phyloP scores from a whole-genome alignment of 2,797 vertebrate genomes.

The Hippoglossus hippoglossus region DNA sequence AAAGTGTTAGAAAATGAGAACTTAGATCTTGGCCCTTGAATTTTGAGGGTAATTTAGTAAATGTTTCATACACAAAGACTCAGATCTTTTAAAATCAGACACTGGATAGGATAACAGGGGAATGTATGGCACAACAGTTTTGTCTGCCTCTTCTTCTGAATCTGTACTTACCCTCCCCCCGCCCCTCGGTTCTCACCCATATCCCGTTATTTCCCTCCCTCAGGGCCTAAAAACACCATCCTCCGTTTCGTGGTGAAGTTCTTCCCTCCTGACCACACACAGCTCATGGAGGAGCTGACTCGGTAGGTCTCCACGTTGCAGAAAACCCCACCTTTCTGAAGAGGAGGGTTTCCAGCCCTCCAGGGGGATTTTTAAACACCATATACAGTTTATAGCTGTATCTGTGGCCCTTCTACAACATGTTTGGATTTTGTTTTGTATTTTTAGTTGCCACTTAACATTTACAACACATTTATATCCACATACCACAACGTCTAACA shows the following conservation, averaged over 20 bases:
- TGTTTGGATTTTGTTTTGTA: slow-evolving; percentile 17
- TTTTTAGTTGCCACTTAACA: slow-evolving; percentile 1
- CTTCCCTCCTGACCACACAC: slow-evolving; percentile 96
- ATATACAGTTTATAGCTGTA: slow-evolving; percentile 21
- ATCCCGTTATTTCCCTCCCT: slow-evolving; percentile 27
- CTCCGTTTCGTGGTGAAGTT: slow-evolving; percentile 98
- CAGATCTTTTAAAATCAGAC: background rate
- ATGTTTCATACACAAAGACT: background rate
- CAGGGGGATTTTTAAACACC: slow-evolving; percentile 4
- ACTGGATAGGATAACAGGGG: background rate
- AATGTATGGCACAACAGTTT: background rate
- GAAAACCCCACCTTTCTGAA: slow-evolving; percentile 31
- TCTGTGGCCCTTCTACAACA: background rate
- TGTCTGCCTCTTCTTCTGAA: background rate
- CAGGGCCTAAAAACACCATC: slow-evolving; percentile 95
- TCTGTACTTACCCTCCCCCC: background rate
- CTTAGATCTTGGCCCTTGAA: too few relatives aligned
- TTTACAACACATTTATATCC: slow-evolving; percentile 24
- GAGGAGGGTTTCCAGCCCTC: slow-evolving; percentile 27
- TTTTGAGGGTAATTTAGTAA: too few relatives aligned
- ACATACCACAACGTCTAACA: slow-evolving; percentile 15
- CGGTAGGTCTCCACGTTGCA: slow-evolving; percentile 84
- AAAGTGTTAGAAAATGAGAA: too few relatives aligned
- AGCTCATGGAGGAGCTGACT: slow-evolving; percentile 96
- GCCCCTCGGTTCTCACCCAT: background rate